Percentiles rank a stretch among this genome's conserved stretches.
Evolutionary conservation across 2,797 vertebrate genomes (phyloP).

Genomic region (Acanthopagrus latus): DNA sequence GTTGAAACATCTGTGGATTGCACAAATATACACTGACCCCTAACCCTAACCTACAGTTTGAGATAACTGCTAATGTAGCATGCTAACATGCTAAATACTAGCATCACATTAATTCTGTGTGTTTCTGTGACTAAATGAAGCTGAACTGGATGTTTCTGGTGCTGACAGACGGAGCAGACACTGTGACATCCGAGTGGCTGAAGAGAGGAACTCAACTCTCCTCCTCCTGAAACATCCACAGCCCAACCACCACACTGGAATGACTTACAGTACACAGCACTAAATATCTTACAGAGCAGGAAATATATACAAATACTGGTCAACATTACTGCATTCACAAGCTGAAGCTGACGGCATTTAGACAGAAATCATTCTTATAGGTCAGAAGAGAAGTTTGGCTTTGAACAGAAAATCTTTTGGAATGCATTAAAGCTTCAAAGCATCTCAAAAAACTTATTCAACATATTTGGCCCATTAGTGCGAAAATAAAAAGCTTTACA

Average conservation of each 20-base stretch:
- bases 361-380: conserved; percentile 36
- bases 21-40: too few species aligned
- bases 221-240: conserved; percentile 46
- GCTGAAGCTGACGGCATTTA: conserved; percentile 56
- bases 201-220: conserved; percentile 38
- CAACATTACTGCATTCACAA: conserved; percentile 70
- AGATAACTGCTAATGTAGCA: too few species aligned
- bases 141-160: too few species aligned
- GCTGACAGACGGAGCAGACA: conserved; percentile 6
- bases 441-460: conserved; percentile 42
- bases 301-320: conserved; percentile 68
- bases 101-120: too few species aligned
- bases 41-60: too few species aligned
- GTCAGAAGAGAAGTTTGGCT: conserved; percentile 52
- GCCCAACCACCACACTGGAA: conserved; percentile 63
- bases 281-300: conserved; percentile 71
- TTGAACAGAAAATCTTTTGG: conserved; percentile 52
- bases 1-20: too few species aligned
- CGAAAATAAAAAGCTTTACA: conserved; percentile 49
- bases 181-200: conserved; percentile 11
- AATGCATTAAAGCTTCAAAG: conserved; percentile 76
- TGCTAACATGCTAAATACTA: too few species aligned
- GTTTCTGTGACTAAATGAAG: too few species aligned
- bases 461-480: conserved; percentile 75
- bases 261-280: conserved; percentile 82